Conservation (phyloP, 2,888 invertebrate species). For the Drosophila neotestacea region DNA sequence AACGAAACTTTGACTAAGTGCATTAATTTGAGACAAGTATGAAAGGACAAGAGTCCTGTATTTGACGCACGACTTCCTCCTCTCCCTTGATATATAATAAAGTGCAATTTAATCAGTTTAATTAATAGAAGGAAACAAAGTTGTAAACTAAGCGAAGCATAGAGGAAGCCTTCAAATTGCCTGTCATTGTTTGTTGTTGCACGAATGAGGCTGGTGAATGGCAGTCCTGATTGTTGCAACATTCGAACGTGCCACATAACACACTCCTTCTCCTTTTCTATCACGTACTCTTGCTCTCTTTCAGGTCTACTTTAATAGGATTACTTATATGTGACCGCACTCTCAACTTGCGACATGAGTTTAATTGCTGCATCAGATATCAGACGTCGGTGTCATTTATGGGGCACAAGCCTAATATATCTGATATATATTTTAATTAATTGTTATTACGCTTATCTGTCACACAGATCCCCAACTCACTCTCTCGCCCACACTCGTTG, state of each 20-base stretch:
- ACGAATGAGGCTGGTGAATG: slow-evolving; percentile 37
- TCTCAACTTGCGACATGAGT: slow-evolving; percentile 24
- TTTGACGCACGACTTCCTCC: not conserved
- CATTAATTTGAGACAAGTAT: slow-evolving; percentile 54
- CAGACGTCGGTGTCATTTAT: slow-evolving; percentile 35
- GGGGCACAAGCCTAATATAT: slow-evolving; percentile 26
- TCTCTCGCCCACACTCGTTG: slow-evolving; percentile 7
- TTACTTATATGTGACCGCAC: slow-evolving; percentile 40
- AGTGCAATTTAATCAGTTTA: slow-evolving; percentile 72
- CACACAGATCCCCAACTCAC: slow-evolving; percentile 31
- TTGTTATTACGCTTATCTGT: slow-evolving; percentile 75
- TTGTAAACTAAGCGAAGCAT: slow-evolving; percentile 4
- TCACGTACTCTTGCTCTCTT: not conserved
- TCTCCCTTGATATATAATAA: slow-evolving; percentile 13
- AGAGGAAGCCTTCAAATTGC: slow-evolving; percentile 29
- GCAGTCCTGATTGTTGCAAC: slow-evolving; percentile 45
- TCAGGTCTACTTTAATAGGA: slow-evolving; percentile 39
- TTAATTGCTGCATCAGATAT: slow-evolving; percentile 48
- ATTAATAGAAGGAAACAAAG: slow-evolving; percentile 61
- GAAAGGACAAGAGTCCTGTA: slow-evolving; percentile 5
- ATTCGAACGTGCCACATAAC: not conserved
- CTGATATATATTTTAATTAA: slow-evolving; percentile 73
- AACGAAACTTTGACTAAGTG: slow-evolving; percentile 41
- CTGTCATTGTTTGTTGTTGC: slow-evolving; percentile 42
- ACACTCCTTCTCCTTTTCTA: too few species aligned